phyloP scores from a whole-genome alignment of 2,888 invertebrate genomes.

The Drosophila ezoana region DNA sequence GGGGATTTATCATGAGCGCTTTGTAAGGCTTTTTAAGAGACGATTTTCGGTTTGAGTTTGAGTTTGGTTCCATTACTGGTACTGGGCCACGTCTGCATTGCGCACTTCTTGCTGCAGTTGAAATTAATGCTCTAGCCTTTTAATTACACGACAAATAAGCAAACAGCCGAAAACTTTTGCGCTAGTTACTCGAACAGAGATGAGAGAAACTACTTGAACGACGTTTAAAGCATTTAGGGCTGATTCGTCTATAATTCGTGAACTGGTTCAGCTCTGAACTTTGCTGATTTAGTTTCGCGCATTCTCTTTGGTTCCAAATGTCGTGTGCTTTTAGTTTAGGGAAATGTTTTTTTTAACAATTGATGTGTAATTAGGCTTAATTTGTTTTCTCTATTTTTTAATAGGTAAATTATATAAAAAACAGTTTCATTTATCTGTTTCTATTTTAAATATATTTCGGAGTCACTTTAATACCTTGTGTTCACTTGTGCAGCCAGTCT shows the following conservation, averaged over 20 bases:
- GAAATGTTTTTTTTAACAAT: too few species aligned
- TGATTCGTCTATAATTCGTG: background rate
- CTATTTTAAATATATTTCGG: too few species aligned
- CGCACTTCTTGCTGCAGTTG: constrained; percentile 67
- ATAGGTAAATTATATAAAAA: too few species aligned
- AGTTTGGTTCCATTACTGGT: constrained; percentile 2
- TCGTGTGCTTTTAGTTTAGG: background rate
- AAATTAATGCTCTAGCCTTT: constrained; percentile 77
- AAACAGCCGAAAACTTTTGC: constrained; percentile 69
- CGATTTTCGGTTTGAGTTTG: background rate
- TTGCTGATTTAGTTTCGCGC: too few species aligned
- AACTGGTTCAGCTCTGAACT: constrained; percentile 8
- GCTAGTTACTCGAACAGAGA: constrained; percentile 20
- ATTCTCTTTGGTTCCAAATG: too few species aligned
- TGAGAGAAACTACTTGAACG: constrained; percentile 29
- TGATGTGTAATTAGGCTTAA: background rate
- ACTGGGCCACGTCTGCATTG: constrained; percentile 61
- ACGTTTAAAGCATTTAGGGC: constrained; percentile 8
- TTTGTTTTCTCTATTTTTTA: too few species aligned
- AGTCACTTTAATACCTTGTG: background rate
- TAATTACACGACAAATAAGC: constrained; percentile 76
- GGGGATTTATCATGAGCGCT: constrained; percentile 66
- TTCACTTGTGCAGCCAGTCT: background rate
- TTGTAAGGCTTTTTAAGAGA: constrained; percentile 49
- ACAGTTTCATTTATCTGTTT: too few species aligned